Base-by-base conservation (phyloP, 1,140 invertebrate genomes). In the Goniozus legneri region DNA sequence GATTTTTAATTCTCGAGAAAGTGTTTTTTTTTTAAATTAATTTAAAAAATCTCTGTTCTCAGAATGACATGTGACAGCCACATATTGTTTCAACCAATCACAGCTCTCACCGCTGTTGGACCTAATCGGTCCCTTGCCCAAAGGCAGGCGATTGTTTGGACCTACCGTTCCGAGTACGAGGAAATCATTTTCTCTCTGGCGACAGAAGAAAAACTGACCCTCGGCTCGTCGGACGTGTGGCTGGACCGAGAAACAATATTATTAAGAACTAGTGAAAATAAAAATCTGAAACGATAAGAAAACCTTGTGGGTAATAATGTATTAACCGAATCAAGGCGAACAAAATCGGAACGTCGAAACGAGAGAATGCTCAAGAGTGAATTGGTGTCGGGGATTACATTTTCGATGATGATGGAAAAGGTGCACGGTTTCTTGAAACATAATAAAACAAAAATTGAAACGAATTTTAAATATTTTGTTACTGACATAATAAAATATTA, bases 31-130 rank as follows among this genome's bases (percentile, higher is more conserved):
- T 15, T 8, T 8, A 13, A 35, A 35, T 35, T 15, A 8, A 18
- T 35, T 8, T 35, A 8, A 13, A 8, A 35, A 15, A 35, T 8
- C 8, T 13, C 7, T 18, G 34, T 35, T 71, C 60, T 62, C 54
- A 56, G 44, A 63, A 73, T 62, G 61, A 60, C 58, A 57, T 60
- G 60, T 60, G 58, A 69, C 50, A 56, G 69, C 63, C 67, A 71
- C 64, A 69, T 73, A 75, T 75, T 76, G 74, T 76, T 76, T 75
- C 71, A 75, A 75, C 73, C 74, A 76, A 76, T 76, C 74, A 76
- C 74, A 76, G 74, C 72, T 74, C 59, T 69, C 54, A 75, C 54
- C 66, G 74, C 74, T 75, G 74, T 76, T 76, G 74, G 74, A 76
- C 74, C 73, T 67, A 42, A 58, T 55, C 51, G 71, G 74, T 76